Base-by-base conservation (phyloP, 2,888 invertebrate species). In the Biston betularia region DNA sequence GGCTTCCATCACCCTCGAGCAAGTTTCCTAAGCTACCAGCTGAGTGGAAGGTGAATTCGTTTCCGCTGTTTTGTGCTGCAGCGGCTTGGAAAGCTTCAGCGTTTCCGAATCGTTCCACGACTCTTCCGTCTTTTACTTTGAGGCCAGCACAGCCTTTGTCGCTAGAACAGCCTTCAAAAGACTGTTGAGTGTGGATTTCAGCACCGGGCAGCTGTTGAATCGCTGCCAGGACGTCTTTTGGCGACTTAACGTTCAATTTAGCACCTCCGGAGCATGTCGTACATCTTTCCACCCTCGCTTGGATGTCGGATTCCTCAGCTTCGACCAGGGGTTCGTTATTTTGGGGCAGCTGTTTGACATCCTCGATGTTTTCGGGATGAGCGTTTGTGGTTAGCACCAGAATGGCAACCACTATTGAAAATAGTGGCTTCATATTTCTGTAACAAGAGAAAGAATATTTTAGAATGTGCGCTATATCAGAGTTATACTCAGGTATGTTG, bases 401-500 rank as follows among this genome's bases (percentile, higher is more conserved):
- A 75, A 92, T 74, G 73, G 88, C 88, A 79, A 87, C 92, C 87
- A 91, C 90, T 85, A 87, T 82, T 74, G 78, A 60, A 61, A 87
- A 87, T 85, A 92, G 92, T 83, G 92, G 92, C 90, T 89, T 93
- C 93, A 93, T 93, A 71, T 74, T 92, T 87, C 92, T 92, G 90
- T 38, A 90, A 91, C 87, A 89, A 91, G 5, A 65, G 55, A 73
- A 58, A 40, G 0, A 4, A 10, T 5, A 45, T 56, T 56, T 45
- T 45, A 14, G 9, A 12, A 9, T 53, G 33, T 2, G 14, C n/a
- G 34, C 2, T 12, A n/a, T 15, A 7, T 15, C n/a, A 6, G 0
- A 15, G 7, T 42, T 11, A 42, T 5, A 10, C 11, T 14, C 24
- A 24, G 24, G 24, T 24, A 24, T 24, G 24, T 24, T 24, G 24